Evolutionary conservation across 2,113 vertebrate species (phyloP), one percentile per base, ranked within the genome.

Genomic region (Tachycineta bicolor): DNA sequence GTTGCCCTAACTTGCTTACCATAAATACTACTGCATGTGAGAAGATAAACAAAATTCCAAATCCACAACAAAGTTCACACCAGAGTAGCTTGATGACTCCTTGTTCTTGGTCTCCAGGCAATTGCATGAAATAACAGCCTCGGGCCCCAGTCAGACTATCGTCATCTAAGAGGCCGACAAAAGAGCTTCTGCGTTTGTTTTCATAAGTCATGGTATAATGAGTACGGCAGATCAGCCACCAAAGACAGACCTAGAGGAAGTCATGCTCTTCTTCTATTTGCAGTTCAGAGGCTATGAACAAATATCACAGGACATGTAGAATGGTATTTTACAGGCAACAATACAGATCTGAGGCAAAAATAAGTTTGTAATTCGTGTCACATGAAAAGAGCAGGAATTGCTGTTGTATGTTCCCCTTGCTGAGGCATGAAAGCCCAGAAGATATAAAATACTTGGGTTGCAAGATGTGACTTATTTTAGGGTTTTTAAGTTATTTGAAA

Each of bases 21-120:
- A n/a, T 34, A 85, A 60, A 60, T 23, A 46, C 49, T 60, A 84
- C 24, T 44, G 22, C 49, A 12, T 39, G 15, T 44, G 65, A 87
- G 39, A 62, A 33, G 20, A 73, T 44, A 85, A 91, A 90, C 46
- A 90, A 73, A 88, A 87, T 88, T 90, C 60, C 67, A 90, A 62
- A 77, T 64, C 58, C 56, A 68, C 47, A 75, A 56, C 44, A 71
- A 70, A 82, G 56, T 18, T 85, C 53, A 64, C 24, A 49, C 20
- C 12, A 6, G 25, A 77, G 41, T 11, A 79, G 31, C 86, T 17
- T 31, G 50, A 73, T 23, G 63, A 55, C 37, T 92, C 19, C 19
- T 82, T 28, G 11, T 53, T 37, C 10, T 53, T 47, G 47, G 14
- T 46, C 33, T 80, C 67, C 22, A 58, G 11, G 53, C 20, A 83